These are phyloP conservation scores for Phortica variegata DNA, from an alignment of 1,140 invertebrate species.

Conservation along the genomic window DNA sequence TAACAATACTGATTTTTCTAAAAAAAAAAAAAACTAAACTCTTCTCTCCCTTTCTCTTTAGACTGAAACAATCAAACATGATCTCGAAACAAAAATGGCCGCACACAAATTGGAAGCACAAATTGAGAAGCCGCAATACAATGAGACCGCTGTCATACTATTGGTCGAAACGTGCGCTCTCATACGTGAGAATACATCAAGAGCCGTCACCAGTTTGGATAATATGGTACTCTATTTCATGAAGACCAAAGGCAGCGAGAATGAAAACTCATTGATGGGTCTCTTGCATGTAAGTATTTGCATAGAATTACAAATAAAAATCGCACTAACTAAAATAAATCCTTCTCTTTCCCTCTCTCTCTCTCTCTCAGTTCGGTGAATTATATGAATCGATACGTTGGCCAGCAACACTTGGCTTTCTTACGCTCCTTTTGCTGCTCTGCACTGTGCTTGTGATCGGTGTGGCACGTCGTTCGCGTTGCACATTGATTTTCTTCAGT, in stretches of 20 bases:
- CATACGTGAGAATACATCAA: slow-evolving; percentile 69
- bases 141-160: slow-evolving; percentile 69
- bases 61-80: slow-evolving; percentile 54
- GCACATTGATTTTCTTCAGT: slow-evolving; percentile 75
- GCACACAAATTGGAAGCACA: slow-evolving; percentile 68
- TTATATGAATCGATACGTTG: slow-evolving; percentile 68
- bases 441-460: slow-evolving; percentile 80
- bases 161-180: slow-evolving; percentile 66
- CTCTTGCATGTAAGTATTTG: slow-evolving; percentile 61
- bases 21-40: not conserved
- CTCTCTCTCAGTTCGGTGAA: slow-evolving; percentile 55
- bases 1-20: not conserved
- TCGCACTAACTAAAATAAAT: not conserved
- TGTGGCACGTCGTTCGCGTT: slow-evolving; percentile 77
- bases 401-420: slow-evolving; percentile 76
- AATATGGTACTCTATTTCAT: slow-evolving; percentile 70
- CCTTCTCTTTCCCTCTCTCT: not conserved
- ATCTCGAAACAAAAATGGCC: slow-evolving; percentile 50
- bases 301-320: not conserved
- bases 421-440: slow-evolving; percentile 74
- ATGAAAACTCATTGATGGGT: slow-evolving; percentile 67
- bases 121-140: slow-evolving; percentile 71
- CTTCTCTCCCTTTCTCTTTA: slow-evolving; percentile 11
- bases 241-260: slow-evolving; percentile 64
- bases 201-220: slow-evolving; percentile 61